Conservation (phyloP, 2,888 invertebrate genomes). For the Hirtodrosophila cameraria region DNA sequence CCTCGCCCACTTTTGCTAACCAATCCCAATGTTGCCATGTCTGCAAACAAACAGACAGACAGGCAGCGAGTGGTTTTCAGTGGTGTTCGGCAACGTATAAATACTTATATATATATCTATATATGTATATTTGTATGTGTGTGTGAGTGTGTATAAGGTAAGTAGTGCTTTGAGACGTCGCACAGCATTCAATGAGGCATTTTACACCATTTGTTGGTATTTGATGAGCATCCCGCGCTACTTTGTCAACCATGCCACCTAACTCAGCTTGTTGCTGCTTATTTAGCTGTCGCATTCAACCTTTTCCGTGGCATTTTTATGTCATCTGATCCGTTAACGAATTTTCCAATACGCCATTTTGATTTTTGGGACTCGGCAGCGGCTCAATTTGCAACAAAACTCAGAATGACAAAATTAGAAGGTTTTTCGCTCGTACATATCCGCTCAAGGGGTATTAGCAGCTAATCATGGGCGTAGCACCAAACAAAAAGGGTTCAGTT, state of each 20-base stretch:
- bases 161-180: slow-evolving; percentile 56
- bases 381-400: slow-evolving; percentile 50
- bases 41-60: slow-evolving; percentile 19
- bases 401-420: slow-evolving; percentile 39
- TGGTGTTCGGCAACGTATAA: neutral
- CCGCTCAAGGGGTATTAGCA: slow-evolving; percentile 13
- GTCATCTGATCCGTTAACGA: slow-evolving; percentile 69
- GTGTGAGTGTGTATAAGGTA: slow-evolving; percentile 34
- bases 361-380: slow-evolving; percentile 31
- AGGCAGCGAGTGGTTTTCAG: slow-evolving; percentile 20
- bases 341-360: slow-evolving; percentile 72
- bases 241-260: slow-evolving; percentile 35
- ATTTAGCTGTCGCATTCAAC: slow-evolving; percentile 38
- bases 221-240: slow-evolving; percentile 68
- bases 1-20: slow-evolving; percentile 22
- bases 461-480: neutral
- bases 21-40: slow-evolving; percentile 14
- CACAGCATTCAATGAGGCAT: slow-evolving; percentile 74
- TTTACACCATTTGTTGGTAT: slow-evolving; percentile 76
- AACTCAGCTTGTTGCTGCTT: slow-evolving; percentile 58
- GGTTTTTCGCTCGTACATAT: slow-evolving; percentile 14
- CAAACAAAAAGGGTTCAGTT: too few species aligned
- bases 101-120: slow-evolving; percentile 3
- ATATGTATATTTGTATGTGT: too few species aligned
- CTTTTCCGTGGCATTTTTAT: slow-evolving; percentile 55